Evolutionary conservation across 2,797 vertebrate genomes (phyloP).

Genomic region (Epinephelus coioides): DNA sequence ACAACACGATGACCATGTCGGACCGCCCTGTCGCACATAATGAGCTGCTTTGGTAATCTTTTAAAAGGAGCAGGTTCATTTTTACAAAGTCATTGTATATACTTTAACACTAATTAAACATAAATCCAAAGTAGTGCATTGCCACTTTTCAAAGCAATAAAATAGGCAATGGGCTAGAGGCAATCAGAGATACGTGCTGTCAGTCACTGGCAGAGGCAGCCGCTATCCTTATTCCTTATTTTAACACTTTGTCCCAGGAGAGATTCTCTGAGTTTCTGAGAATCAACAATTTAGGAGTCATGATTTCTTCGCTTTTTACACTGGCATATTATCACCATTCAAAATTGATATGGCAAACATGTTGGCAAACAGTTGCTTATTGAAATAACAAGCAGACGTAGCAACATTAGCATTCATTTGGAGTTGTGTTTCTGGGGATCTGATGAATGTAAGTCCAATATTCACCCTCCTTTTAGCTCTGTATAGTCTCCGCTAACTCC

Average conservation of each 20-base stretch:
- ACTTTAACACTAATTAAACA: constrained; percentile 46
- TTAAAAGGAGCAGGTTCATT: constrained; percentile 10
- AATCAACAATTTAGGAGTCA: constrained; percentile 1
- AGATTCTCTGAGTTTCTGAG: background rate
- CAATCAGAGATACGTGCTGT: constrained; percentile 9
- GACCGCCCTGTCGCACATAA: constrained; percentile 24
- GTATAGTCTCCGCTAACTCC: background rate
- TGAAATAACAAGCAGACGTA: background rate
- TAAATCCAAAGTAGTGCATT: constrained; percentile 10
- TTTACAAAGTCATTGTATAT: constrained; percentile 3
- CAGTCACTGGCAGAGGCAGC: constrained; percentile 7
- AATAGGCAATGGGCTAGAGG: constrained; percentile 5
- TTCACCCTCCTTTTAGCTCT: background rate
- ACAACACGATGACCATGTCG: constrained; percentile 15
- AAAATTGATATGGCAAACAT: background rate
- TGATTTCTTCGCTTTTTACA: background rate
- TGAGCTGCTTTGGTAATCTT: constrained; percentile 43
- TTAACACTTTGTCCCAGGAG: constrained; percentile 16
- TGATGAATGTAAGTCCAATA: background rate
- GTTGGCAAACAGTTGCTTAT: background rate
- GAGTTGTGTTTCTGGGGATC: no score
- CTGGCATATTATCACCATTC: background rate
- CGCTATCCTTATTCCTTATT: background rate
- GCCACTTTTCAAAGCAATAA: constrained; percentile 17
- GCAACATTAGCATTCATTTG: background rate